Conservation (phyloP, 35 echinoderm and acorn worm species). For the Eucidaris tribuloides region DNA sequence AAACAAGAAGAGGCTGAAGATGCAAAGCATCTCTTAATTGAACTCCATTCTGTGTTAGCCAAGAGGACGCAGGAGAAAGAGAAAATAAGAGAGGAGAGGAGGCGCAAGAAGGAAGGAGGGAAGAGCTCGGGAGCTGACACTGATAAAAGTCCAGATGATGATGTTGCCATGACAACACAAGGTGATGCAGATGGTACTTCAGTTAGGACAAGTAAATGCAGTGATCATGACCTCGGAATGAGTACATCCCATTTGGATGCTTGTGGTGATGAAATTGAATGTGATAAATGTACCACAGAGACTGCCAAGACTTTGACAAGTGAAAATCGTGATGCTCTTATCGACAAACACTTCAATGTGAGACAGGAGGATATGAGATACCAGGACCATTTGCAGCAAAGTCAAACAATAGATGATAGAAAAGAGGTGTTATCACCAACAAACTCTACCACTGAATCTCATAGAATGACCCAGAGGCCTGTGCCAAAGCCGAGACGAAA, state of each 20-base stretch:
- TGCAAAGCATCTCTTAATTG: constrained; percentile 8
- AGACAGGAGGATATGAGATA: no score
- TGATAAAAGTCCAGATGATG: no score
- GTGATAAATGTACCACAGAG: neutral
- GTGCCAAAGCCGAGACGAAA: constrained; percentile 8
- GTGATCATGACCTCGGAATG: neutral
- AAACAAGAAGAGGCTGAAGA: neutral
- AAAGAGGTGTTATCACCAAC: no score
- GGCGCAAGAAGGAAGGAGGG: neutral
- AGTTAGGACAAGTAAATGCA: no score
- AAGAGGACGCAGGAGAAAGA: constrained; percentile 1
- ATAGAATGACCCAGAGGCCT: neutral
- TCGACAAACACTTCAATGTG: neutral
- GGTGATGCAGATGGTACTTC: no score
- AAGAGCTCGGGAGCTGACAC: neutral
- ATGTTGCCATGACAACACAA: no score
- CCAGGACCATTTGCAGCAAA: no score
- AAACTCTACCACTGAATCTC: no score
- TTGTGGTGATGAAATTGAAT: neutral
- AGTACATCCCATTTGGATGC: neutral
- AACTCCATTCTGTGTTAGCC: neutral
- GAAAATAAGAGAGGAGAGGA: constrained; percentile 7
- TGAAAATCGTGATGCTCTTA: neutral
- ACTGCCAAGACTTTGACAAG: neutral
- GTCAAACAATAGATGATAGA: no score